Conservation (phyloP, 1,140 invertebrate genomes). For the Coptotermes formosanus region DNA sequence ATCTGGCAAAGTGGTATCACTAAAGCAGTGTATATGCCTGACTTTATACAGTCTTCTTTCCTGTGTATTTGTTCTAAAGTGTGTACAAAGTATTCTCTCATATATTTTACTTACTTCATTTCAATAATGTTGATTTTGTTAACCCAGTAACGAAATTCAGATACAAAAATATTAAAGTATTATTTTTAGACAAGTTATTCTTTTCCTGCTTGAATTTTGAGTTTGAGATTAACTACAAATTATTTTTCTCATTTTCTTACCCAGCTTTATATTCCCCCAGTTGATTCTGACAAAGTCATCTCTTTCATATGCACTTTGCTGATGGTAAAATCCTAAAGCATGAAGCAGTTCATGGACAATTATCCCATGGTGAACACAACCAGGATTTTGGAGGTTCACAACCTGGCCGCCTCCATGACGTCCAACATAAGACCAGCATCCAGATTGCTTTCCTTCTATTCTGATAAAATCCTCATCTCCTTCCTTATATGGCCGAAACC, state of each 20-base stretch:
- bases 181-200: background rate
- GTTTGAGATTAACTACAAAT: background rate
- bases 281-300: slow-evolving; percentile 62
- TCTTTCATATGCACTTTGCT: slow-evolving; percentile 64
- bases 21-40: too few species aligned
- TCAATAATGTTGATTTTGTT: too few species aligned
- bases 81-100: too few species aligned
- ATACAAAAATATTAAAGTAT: background rate
- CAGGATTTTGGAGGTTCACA: slow-evolving; percentile 55
- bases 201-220: background rate
- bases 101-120: too few species aligned
- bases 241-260: slow-evolving; percentile 40
- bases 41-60: too few species aligned
- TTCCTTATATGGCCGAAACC: slow-evolving; percentile 56
- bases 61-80: too few species aligned
- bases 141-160: background rate
- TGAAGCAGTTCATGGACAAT: slow-evolving; percentile 66
- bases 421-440: slow-evolving; percentile 58
- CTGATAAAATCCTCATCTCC: slow-evolving; percentile 56
- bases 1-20: too few species aligned
- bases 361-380: slow-evolving; percentile 58
- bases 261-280: slow-evolving; percentile 60
- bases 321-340: slow-evolving; percentile 65
- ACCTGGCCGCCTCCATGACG: slow-evolving; percentile 57
- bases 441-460: slow-evolving; percentile 45